Base-by-base conservation (phyloP, 2,113 vertebrate genomes). In the Pterocles burchelli region DNA sequence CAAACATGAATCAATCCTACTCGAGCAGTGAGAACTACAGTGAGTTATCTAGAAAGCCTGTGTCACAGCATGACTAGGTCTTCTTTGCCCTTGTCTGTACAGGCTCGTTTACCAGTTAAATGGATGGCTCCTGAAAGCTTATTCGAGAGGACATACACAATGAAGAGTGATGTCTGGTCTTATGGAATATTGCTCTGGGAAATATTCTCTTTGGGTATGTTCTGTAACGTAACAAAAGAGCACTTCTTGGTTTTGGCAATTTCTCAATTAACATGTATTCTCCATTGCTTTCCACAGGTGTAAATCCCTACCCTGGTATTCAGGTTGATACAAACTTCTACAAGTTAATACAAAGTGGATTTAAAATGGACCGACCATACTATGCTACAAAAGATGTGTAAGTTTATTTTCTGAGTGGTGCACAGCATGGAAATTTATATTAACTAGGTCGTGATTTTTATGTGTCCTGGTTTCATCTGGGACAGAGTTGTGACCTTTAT, bases 61-160 rank as follows among this genome's bases (percentile, higher is more conserved):
- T 67, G 61, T 38, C 65, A 80, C 46, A 81, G 28, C 43, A 38
- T 83, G 89, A 83, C 76, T 52, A 25, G 72, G 6, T 22, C 52
- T 77, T 28, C 52, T 45, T 62, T 41, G 7, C 28, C 34, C 65
- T 25, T 91, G 43, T 77, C 81, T 94, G n/a, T 84, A 18, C 97
- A 99, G 99, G 99, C 98, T 86, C 98, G 99, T 48, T 95, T 99
- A 88, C 99, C 99, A 5, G 99, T 99, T 26, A 99, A 99, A 85
- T 99, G 99, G 99, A 99, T 99, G 99, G 98, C 99, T 41, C 99
- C 99, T 2, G 99, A 99, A 95, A 99, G 99, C 92, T 98, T 99
- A 49, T 99, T 99, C 5, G 98, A 99, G 91, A 99, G 99, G 20
- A 98, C 98, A 3, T 99, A 99, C 97, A 99, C 99, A 52, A 98